These are phyloP conservation scores for Heteromyza rotundicornis DNA, from an alignment of 2,888 invertebrate genomes.

Conservation along the genomic window DNA sequence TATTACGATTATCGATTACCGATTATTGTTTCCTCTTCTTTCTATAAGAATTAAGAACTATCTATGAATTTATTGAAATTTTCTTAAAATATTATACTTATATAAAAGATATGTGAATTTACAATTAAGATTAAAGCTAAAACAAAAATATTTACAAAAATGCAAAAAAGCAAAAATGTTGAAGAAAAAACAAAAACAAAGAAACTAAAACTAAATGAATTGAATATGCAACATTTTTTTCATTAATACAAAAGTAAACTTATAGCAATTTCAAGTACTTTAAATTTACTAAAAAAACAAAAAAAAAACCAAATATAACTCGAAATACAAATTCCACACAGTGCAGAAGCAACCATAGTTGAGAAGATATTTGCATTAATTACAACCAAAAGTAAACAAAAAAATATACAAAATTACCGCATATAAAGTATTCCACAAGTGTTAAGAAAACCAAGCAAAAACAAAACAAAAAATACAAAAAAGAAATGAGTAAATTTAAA, in stretches of 20 bases:
- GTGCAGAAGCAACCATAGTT: slow-evolving; percentile 28
- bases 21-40: slow-evolving; percentile 40
- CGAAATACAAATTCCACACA: slow-evolving; percentile 23
- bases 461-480: too few relatives aligned
- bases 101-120: slow-evolving; percentile 41
- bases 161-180: not conserved
- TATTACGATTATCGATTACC: slow-evolving; percentile 30
- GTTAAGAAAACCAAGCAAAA: too few relatives aligned
- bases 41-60: slow-evolving; percentile 46
- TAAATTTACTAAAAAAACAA: slow-evolving; percentile 31
- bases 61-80: slow-evolving; percentile 46
- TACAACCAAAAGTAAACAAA: slow-evolving; percentile 10
- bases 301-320: slow-evolving; percentile 31
- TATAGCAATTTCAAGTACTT: slow-evolving; percentile 55
- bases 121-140: slow-evolving; percentile 42
- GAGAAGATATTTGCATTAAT: slow-evolving; percentile 30
- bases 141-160: slow-evolving; percentile 2
- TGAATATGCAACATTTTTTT: slow-evolving; percentile 22
- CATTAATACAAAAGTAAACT: slow-evolving; percentile 39
- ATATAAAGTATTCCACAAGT: slow-evolving; percentile 16
- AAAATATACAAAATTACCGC: slow-evolving; percentile 6
- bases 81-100: slow-evolving; percentile 36
- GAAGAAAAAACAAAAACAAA: slow-evolving; percentile 31
- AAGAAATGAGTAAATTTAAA: not conserved
- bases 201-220: slow-evolving; percentile 35